Percentiles rank a stretch among this genome's conserved stretches.
Conservation (phyloP, 2,113 vertebrate genomes). For the Scophthalmus maximus region DNA sequence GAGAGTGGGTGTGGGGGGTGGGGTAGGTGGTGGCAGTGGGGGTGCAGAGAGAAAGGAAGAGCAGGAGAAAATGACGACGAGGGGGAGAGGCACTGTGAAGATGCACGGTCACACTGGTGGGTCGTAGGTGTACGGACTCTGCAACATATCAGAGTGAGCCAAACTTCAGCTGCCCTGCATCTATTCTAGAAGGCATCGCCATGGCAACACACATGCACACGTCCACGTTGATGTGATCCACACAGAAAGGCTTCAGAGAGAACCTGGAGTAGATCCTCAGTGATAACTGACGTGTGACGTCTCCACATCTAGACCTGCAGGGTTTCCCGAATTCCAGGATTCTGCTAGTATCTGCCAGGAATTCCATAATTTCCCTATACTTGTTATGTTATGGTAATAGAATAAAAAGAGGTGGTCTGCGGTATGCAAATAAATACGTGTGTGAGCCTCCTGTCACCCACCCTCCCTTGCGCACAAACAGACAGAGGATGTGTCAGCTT, state of each 20-base stretch:
- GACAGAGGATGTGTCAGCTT: slow-evolving; percentile 48
- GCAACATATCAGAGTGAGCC: slow-evolving; percentile 1
- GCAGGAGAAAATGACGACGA: slow-evolving; percentile 5
- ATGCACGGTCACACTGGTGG: slow-evolving; percentile 57
- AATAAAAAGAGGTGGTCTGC: not conserved
- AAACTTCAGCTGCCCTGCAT: slow-evolving; percentile 42
- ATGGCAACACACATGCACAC: slow-evolving; percentile 43
- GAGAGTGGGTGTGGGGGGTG: slow-evolving; percentile 21
- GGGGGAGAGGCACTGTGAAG: slow-evolving; percentile 33
- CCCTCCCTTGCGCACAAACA: not conserved
- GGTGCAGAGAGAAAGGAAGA: not conserved
- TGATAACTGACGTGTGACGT: slow-evolving; percentile 5
- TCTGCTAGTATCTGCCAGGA: not conserved
- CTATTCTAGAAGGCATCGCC: not conserved
- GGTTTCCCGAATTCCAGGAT: not conserved
- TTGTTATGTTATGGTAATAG: not conserved
- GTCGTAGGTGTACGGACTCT: slow-evolving; percentile 43
- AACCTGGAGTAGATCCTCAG: not conserved
- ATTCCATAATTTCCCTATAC: not conserved
- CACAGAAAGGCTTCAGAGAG: not conserved
- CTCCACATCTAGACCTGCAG: not conserved
- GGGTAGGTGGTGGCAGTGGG: not conserved
- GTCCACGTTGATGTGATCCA: not conserved
- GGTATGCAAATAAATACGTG: not conserved
- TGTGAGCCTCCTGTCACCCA: not conserved